phyloP scores from a whole-genome alignment of 2,888 invertebrate species.

The Ophion ventricosus region DNA sequence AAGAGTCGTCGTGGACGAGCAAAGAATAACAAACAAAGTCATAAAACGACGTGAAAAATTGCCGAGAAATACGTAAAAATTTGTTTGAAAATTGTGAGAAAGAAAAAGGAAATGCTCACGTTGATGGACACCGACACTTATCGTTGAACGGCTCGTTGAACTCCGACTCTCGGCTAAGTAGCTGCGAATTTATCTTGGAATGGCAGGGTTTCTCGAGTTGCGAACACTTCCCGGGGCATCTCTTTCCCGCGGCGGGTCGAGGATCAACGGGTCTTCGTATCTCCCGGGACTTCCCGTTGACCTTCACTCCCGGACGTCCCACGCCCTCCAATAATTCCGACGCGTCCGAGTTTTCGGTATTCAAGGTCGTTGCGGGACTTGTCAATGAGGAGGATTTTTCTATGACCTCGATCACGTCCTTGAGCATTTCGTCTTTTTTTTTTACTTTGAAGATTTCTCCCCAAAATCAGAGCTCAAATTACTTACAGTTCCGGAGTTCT shows the following conservation, averaged over 20 bases:
- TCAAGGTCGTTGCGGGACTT: constrained; percentile 15
- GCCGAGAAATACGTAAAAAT: constrained; percentile 18
- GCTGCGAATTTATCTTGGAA: constrained; percentile 39
- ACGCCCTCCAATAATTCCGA: constrained; percentile 3
- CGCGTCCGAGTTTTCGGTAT: constrained; percentile 8
- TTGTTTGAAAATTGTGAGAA: background rate
- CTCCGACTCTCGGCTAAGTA: constrained; percentile 14
- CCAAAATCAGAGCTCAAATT: background rate
- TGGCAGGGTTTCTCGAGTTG: constrained; percentile 12
- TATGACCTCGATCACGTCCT: background rate
- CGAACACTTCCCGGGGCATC: constrained; percentile 63
- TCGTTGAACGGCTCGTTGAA: constrained; percentile 47
- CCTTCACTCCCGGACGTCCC: constrained; percentile 20
- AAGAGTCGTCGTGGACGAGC: background rate
- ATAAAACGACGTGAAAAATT: constrained; percentile 27
- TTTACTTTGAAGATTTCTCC: background rate
- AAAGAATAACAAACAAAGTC: constrained; percentile 36
- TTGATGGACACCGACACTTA: constrained; percentile 67
- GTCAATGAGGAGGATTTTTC: constrained; percentile 25
- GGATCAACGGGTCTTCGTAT: constrained; percentile 44
- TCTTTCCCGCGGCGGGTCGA: constrained; percentile 47
- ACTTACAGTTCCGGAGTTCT: background rate
- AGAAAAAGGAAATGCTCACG: constrained; percentile 58
- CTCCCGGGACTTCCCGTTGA: constrained; percentile 47
- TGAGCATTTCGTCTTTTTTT: background rate